Evolutionary conservation across 2,888 invertebrate species (phyloP).

Genomic region (Pristionchus exspectatus): DNA sequence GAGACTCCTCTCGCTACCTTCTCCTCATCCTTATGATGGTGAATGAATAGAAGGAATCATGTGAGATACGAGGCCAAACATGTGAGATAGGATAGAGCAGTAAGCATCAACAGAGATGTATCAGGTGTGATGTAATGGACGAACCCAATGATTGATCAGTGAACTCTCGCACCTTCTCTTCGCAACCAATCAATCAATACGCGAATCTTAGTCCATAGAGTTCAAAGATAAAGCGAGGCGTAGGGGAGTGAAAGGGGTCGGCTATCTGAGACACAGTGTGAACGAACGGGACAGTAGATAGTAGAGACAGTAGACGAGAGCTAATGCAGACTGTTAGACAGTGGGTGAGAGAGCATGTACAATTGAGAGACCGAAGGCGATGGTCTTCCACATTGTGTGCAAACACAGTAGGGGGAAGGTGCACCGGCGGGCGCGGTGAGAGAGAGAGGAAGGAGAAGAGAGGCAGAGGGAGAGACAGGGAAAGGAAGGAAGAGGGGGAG

Average conservation of each 20-base stretch:
- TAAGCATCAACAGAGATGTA: neutral
- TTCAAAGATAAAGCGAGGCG: neutral
- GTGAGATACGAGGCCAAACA: constrained; percentile 11
- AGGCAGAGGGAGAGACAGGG: constrained; percentile 41
- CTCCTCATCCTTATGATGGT: neutral
- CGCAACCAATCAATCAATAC: neutral
- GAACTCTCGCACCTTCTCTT: neutral
- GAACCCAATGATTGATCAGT: neutral
- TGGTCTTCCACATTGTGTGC: neutral
- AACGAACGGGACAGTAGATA: constrained; percentile 11
- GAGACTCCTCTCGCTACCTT: neutral
- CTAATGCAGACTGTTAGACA: neutral
- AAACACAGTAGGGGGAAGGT: constrained; percentile 5
- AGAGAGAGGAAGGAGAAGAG: neutral
- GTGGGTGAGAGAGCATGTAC: neutral
- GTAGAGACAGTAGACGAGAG: neutral
- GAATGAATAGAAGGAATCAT: neutral
- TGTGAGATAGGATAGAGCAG: neutral
- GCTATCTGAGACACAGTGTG: constrained; percentile 13
- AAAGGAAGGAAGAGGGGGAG: constrained; percentile 21
- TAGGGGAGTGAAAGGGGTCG: neutral
- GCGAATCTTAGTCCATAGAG: too few species aligned
- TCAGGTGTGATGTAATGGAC: neutral
- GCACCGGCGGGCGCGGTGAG: neutral
- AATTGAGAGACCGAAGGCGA: neutral